phyloP scores from a whole-genome alignment of 2,888 invertebrate genomes.

The Troilus luridus region DNA sequence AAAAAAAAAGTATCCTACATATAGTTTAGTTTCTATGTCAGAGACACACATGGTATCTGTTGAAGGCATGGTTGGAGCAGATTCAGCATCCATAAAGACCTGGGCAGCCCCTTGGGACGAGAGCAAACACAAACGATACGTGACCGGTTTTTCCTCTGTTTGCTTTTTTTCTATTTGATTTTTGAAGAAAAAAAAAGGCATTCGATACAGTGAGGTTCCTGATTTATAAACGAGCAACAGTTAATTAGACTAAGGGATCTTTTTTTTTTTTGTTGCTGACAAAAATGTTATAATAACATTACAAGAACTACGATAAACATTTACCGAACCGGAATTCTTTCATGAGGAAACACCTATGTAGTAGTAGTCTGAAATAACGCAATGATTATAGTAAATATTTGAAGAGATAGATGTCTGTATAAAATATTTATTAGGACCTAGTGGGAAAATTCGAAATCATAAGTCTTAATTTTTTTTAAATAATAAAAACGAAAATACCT shows the following conservation, averaged over 20 bases:
- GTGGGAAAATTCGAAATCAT: too few relatives aligned
- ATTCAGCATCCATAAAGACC: neutral
- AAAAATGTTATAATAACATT: too few relatives aligned
- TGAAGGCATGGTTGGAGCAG: neutral
- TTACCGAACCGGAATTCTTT: neutral
- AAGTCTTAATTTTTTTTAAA: too few relatives aligned
- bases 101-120: neutral
- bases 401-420: too few relatives aligned
- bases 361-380: too few relatives aligned
- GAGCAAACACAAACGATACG: neutral
- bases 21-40: neutral
- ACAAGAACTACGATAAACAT: too few relatives aligned
- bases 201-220: neutral
- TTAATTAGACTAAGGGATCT: neutral
- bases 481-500: too few relatives aligned
- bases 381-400: too few relatives aligned
- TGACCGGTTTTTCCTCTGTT: neutral
- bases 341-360: too few relatives aligned
- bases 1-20: neutral
- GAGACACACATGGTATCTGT: neutral
- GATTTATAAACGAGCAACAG: neutral
- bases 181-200: neutral
- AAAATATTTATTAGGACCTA: too few relatives aligned
- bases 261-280: too few relatives aligned
- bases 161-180: neutral